Evolutionary conservation across 2,888 invertebrate species (phyloP), one percentile per base, ranked within the genome.

Genomic region (Orchesella flavescens): DNA sequence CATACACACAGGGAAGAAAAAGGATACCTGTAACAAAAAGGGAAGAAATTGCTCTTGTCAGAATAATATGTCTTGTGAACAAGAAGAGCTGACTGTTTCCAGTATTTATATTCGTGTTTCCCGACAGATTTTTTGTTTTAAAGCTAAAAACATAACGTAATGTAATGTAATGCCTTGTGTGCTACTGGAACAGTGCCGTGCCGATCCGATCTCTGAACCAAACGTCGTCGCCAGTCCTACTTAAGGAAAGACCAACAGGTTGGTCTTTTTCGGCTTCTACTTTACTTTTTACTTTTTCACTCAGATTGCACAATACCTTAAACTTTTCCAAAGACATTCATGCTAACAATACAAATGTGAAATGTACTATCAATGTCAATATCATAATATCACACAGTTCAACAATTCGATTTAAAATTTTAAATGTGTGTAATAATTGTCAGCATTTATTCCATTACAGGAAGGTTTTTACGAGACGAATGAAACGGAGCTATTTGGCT

Each of bases 31-130:
- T 57, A n/a, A 7, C 49, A 63, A 61, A 24, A n/a, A 1, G 24
- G n/a, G 57, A 53, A 5, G 23, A n/a, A 63, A 65, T 34, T 34
- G 34, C 34, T 34, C 34, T 34, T 34, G 34, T 34, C 34, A 34
- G 34, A 34, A 34, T 34, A 34, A 34, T 34, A 34, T 34, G 55
- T 17, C n/a, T 76, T 66, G 76, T 76, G 44, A 46, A 74, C 44
- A 24, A 55, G 19, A 10, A 66, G 19, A 68, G 49, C 68, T 46
- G 23, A 68, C 49, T 68, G 19, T 68, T 68, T 68, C 9, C 4
- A 5, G n/a, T 13, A 68, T 34, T 34, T 34, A n/a, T n/a, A n/a
- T n/a, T n/a, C n/a, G n/a, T n/a, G n/a, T n/a, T n/a, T n/a, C n/a
- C 34, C 34, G 34, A 34, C 34, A 34, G 34, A 34, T 34, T 34